Conservation (phyloP, 2,113 vertebrate genomes). For the Scolopax mira region DNA sequence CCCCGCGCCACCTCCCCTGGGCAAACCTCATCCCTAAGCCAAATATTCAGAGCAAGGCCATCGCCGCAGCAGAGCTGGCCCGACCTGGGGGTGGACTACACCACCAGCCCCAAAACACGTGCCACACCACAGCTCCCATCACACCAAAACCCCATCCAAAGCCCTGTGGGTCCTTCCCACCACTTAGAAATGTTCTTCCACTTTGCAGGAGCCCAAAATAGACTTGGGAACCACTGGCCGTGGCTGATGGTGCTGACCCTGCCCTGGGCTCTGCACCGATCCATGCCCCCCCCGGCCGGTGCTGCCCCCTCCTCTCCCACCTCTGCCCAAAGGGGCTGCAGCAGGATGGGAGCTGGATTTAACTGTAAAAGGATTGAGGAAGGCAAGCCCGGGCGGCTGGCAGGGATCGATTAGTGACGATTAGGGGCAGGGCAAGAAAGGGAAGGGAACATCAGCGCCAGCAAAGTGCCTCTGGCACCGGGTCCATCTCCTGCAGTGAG, state of each 20-base stretch:
- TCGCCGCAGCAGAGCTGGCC: neutral
- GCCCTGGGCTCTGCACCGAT: accelerated
- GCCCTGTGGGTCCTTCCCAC: neutral
- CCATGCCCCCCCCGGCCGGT: accelerated
- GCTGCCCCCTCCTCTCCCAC: neutral
- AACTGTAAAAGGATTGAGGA: neutral
- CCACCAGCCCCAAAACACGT: neutral
- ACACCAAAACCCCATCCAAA: accelerated
- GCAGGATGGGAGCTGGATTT: neutral
- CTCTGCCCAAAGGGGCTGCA: neutral
- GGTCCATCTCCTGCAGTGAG: neutral
- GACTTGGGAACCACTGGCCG: accelerated
- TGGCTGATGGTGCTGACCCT: neutral
- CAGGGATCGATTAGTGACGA: neutral
- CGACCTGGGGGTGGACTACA: accelerated
- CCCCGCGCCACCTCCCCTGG: neutral
- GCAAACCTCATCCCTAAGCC: neutral
- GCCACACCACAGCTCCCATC: neutral
- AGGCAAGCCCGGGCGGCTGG: neutral
- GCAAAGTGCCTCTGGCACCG: neutral
- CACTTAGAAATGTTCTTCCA: neutral
- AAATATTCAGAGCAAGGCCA: neutral
- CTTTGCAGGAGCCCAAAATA: neutral
- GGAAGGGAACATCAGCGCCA: neutral
- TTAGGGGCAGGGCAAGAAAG: neutral